Evolutionary conservation across 2,113 vertebrate genomes (phyloP).

Genomic region (Neomonachus schauinslandi): DNA sequence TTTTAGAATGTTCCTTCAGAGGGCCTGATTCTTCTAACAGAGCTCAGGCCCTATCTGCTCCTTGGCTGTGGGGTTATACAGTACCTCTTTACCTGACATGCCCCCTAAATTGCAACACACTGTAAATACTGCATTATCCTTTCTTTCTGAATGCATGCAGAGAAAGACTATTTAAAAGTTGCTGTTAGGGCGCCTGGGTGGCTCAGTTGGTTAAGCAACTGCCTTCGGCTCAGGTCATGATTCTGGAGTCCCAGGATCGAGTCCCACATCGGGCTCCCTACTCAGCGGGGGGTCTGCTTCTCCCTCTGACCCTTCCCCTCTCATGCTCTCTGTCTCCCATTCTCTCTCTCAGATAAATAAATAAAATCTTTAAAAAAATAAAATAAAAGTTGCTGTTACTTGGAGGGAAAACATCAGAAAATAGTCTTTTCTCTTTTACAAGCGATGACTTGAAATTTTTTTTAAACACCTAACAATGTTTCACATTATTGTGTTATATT

Average conservation of each 20-base stretch:
- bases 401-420: not conserved
- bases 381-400: not conserved
- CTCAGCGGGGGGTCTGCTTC: no score
- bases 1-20: not conserved
- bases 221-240: no score
- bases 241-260: no score
- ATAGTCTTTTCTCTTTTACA: not conserved
- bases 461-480: not conserved
- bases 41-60: not conserved
- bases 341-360: no score
- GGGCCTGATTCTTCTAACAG: not conserved
- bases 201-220: no score
- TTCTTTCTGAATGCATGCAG: not conserved
- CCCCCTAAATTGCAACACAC: not conserved
- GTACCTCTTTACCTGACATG: not conserved
- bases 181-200: not conserved
- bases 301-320: no score
- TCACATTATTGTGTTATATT: not conserved
- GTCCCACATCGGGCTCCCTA: no score
- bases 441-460: not conserved
- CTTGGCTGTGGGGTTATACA: fast-evolving
- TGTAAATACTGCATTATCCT: not conserved
- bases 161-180: not conserved
- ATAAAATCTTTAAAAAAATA: no score
- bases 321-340: no score